These are phyloP conservation scores for Ennomos fuscantarius DNA, from an alignment of 2,888 invertebrate species.

Conservation along the genomic window DNA sequence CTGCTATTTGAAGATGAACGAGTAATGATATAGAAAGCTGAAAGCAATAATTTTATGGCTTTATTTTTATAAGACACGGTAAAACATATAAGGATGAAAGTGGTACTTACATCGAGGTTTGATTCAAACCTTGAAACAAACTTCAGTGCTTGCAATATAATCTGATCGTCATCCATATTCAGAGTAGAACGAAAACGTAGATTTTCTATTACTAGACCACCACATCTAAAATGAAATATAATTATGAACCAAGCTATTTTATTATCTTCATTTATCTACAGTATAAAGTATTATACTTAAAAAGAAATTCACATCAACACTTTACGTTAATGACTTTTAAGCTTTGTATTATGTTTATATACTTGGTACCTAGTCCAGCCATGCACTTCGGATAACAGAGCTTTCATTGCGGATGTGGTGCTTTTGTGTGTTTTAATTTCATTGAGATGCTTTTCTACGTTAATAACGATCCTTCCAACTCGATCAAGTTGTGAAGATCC, in stretches of 20 bases:
- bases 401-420: background rate
- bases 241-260: background rate
- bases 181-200: conserved; percentile 36
- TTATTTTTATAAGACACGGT: no score
- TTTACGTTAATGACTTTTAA: no score
- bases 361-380: conserved; percentile 4
- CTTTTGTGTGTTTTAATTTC: background rate
- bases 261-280: no score
- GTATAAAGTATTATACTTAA: no score
- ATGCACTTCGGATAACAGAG: conserved; percentile 3
- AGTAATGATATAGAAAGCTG: conserved; percentile 38
- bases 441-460: conserved; percentile 36
- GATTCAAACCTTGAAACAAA: conserved; percentile 33
- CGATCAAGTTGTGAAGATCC: conserved; percentile 86
- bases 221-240: conserved; percentile 41
- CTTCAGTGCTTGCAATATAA: conserved; percentile 30
- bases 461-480: conserved; percentile 42
- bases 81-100: no score
- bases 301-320: no score
- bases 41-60: background rate
- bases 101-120: conserved; percentile 35
- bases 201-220: conserved; percentile 43
- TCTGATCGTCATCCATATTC: conserved; percentile 5
- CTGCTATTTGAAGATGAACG: conserved; percentile 45
- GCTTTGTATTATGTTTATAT: no score